These are phyloP conservation scores for Psettodes erumei DNA, from an alignment of 2,113 vertebrate genomes.

Conservation along the genomic window DNA sequence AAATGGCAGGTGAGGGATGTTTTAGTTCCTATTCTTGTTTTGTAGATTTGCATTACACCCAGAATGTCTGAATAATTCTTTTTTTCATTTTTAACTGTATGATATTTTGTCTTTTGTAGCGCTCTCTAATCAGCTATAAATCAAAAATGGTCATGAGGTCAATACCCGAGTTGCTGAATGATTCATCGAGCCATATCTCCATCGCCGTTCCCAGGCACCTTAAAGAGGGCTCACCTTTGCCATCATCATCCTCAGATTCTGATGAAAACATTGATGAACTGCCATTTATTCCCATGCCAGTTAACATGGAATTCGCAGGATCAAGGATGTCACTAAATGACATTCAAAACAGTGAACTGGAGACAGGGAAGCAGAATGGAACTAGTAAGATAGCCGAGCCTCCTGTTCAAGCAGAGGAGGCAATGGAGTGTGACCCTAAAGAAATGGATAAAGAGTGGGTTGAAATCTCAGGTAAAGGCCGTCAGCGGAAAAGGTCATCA, in stretches of 20 bases:
- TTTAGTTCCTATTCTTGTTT: neutral
- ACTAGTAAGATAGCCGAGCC: conserved; percentile 52
- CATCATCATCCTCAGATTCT: conserved; percentile 95
- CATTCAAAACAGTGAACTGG: conserved; percentile 89
- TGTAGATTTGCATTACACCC: neutral
- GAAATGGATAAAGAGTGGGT: conserved; percentile 58
- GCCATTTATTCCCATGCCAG: conserved; percentile 94
- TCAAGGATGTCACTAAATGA: conserved; percentile 93
- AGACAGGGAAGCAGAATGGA: conserved; percentile 74
- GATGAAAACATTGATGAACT: conserved; percentile 95
- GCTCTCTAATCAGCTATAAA: conserved; percentile 97
- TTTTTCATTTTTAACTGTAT: neutral
- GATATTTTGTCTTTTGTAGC: conserved; percentile 79
- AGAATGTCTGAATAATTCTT: neutral
- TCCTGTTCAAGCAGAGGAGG: conserved; percentile 34
- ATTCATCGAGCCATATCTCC: conserved; percentile 91
- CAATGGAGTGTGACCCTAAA: conserved; percentile 82
- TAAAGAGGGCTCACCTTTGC: conserved; percentile 86
- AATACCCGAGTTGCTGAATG: conserved; percentile 92
- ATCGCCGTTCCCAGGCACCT: conserved; percentile 91
- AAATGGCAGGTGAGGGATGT: conserved; percentile 92
- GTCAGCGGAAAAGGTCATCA: conserved; percentile 67
- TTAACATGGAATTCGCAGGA: conserved; percentile 92
- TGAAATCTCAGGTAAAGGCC: conserved; percentile 69
- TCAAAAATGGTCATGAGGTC: conserved; percentile 97